Percentiles rank a stretch among this genome's conserved stretches.
Evolutionary conservation across 2,888 invertebrate genomes (phyloP).

Genomic region (Caenorhabditis sp.): DNA sequence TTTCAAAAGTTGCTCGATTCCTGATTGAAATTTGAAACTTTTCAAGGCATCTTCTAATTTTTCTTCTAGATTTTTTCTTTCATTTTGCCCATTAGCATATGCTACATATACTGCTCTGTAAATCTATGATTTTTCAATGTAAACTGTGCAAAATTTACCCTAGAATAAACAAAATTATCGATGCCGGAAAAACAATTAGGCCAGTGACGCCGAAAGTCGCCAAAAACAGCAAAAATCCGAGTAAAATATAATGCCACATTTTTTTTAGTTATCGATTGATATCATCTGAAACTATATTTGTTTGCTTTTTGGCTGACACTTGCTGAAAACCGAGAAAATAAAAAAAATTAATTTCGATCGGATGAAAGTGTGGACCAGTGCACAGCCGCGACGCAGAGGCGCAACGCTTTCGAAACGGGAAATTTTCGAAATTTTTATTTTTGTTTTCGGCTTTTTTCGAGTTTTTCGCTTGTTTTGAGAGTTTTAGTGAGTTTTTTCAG

Average conservation of each 20-base stretch:
- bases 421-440: slow-evolving; percentile 8
- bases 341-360: background rate
- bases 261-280: background rate
- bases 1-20: slow-evolving; percentile 49
- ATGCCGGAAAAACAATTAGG: slow-evolving; percentile 33
- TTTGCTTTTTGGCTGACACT: slow-evolving; percentile 4
- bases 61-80: slow-evolving; percentile 22
- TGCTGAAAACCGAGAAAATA: background rate
- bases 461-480: background rate
- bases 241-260: slow-evolving; percentile 32
- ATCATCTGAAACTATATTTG: background rate
- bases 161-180: slow-evolving; percentile 10
- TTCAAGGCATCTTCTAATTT: slow-evolving; percentile 31
- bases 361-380: background rate
- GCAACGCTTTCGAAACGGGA: background rate
- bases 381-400: background rate
- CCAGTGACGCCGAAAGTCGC: slow-evolving; percentile 54
- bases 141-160: background rate
- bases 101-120: slow-evolving; percentile 43
- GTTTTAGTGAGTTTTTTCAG: background rate
- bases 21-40: slow-evolving; percentile 32
- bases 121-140: background rate
- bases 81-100: slow-evolving; percentile 39
- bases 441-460: background rate
- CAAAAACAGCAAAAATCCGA: slow-evolving; percentile 45